phyloP scores from a whole-genome alignment of 2,113 vertebrate genomes.

The Verasper variegatus region DNA sequence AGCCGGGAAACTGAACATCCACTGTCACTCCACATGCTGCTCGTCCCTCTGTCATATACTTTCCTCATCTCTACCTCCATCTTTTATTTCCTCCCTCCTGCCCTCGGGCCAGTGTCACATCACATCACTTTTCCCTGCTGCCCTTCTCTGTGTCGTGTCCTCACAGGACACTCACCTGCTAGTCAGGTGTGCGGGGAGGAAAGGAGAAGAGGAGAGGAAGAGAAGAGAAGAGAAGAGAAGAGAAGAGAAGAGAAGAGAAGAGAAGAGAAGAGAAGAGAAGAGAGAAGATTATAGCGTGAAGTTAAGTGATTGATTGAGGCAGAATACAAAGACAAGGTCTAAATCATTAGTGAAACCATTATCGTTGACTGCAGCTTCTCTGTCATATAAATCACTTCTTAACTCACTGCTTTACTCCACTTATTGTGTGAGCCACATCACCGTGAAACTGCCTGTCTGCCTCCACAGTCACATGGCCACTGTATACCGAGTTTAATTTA shows the following conservation, averaged over 20 bases:
- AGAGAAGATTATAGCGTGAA: conserved; percentile 1
- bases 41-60: conserved; percentile 32
- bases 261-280: background rate
- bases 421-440: conserved; percentile 44
- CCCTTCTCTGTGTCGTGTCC: background rate
- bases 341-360: conserved; percentile 73
- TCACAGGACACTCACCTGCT: conserved; percentile 4
- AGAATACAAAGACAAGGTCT: conserved; percentile 69
- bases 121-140: conserved; percentile 43
- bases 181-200: conserved; percentile 2
- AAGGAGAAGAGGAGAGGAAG: background rate
- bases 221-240: background rate
- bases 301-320: conserved; percentile 68
- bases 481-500: background rate
- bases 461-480: background rate
- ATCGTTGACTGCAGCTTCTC: conserved; percentile 59
- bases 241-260: background rate
- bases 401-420: conserved; percentile 54
- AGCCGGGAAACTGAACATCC: conserved; percentile 69
- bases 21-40: conserved; percentile 43
- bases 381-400: conserved; percentile 72
- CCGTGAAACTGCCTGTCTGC: conserved; percentile 32
- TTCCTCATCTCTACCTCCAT: conserved; percentile 30
- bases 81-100: conserved; percentile 20
- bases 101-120: conserved; percentile 67